Percentiles rank a stretch among this genome's conserved stretches.
These are phyloP conservation scores for Drosophila rellima DNA, from an alignment of 2,888 invertebrate species.

Conservation along the genomic window DNA sequence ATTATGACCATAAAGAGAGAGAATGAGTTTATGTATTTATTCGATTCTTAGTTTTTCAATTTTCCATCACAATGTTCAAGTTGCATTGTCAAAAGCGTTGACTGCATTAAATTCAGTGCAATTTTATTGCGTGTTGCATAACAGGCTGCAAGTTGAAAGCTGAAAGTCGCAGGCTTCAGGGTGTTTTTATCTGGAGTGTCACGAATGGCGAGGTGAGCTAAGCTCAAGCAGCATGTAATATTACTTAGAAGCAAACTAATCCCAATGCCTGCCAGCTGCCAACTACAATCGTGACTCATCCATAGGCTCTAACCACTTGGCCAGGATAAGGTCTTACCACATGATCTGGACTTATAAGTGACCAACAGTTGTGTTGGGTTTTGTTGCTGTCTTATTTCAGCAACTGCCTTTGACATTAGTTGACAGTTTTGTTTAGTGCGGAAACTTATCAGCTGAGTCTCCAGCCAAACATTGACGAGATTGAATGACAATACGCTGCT, in stretches of 20 bases:
- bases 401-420: constrained; percentile 56
- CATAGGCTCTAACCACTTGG: constrained; percentile 4
- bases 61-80: constrained; percentile 1
- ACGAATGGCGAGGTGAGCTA: constrained; percentile 16
- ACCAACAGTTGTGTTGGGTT: constrained; percentile 5
- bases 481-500: constrained; percentile 1
- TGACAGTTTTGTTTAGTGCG: constrained; percentile 35
- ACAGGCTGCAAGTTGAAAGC: constrained; percentile 12
- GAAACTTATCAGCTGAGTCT: constrained; percentile 14
- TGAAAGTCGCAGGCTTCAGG: constrained; percentile 13
- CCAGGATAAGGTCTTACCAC: background rate
- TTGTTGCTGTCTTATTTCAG: background rate
- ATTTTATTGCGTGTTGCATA: background rate
- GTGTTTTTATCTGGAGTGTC: background rate
- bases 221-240: constrained; percentile 62
- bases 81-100: background rate
- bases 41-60: background rate
- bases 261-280: constrained; percentile 45
- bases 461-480: constrained; percentile 43
- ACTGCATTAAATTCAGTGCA: constrained; percentile 3
- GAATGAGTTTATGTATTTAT: background rate
- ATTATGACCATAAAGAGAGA: background rate
- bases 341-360: constrained; percentile 7
- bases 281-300: constrained; percentile 30
- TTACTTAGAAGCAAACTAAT: constrained; percentile 69